Evolutionary conservation across 2,797 vertebrate genomes (phyloP).

Genomic region (Aphelocoma californica): DNA sequence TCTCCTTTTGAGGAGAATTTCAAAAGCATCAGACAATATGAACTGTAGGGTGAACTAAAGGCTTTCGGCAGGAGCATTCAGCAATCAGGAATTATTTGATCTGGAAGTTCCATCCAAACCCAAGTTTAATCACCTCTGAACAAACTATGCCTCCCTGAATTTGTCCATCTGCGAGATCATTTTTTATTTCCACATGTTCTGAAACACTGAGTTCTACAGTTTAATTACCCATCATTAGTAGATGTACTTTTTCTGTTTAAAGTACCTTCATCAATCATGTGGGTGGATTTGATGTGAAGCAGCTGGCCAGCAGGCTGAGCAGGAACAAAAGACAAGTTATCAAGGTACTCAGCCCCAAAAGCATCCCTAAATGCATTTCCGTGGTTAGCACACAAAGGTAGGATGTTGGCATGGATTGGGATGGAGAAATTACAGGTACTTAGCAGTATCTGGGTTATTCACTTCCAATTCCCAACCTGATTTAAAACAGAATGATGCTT

Average conservation of each 20-base stretch:
- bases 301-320: slow-evolving; percentile 1
- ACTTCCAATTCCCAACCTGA: neutral
- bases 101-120: neutral
- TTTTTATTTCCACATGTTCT: neutral
- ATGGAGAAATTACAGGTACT: neutral
- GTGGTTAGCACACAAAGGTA: neutral
- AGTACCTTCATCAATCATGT: neutral
- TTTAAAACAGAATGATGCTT: neutral
- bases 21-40: neutral
- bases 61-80: neutral
- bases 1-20: neutral
- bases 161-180: neutral
- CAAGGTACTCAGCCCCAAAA: neutral
- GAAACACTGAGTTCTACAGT: neutral
- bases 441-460: neutral
- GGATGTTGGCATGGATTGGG: neutral
- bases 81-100: neutral
- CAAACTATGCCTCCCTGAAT: neutral
- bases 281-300: neutral
- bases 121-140: neutral
- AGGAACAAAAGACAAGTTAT: neutral
- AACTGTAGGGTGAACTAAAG: neutral
- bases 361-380: neutral
- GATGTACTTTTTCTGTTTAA: neutral
- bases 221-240: neutral